phyloP scores from a whole-genome alignment of 2,888 invertebrate genomes.

The Melinopterus prodromus region DNA sequence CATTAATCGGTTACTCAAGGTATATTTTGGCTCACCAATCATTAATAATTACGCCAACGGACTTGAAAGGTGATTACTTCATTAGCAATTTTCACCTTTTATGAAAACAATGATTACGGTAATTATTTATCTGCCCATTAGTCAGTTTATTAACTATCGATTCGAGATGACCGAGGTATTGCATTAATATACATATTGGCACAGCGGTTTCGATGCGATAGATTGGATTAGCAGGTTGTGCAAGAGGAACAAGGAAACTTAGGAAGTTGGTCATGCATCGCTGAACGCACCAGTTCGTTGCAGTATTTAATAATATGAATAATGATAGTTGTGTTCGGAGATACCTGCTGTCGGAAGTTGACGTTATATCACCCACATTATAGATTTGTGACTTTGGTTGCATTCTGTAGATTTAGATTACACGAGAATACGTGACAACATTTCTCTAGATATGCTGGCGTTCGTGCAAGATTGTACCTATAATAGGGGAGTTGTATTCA shows the following conservation, averaged over 20 bases:
- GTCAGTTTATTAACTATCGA: neutral
- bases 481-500: too few relatives aligned
- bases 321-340: constrained; percentile 12
- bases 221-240: constrained; percentile 13
- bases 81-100: neutral
- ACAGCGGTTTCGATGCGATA: neutral
- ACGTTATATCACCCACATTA: neutral
- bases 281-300: constrained; percentile 9
- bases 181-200: neutral
- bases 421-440: neutral
- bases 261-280: constrained; percentile 25
- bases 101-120: neutral
- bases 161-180: neutral
- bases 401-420: neutral
- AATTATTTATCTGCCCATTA: neutral
- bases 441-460: neutral
- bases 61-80: neutral
- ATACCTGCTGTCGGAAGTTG: neutral
- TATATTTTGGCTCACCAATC: neutral
- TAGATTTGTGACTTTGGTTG: neutral
- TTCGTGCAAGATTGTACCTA: neutral
- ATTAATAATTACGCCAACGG: neutral
- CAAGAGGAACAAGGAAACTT: constrained; percentile 22
- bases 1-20: neutral
- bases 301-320: constrained; percentile 8